Evolutionary conservation across 2,797 vertebrate species (phyloP), one percentile per base, ranked within the genome.

Genomic region (Propithecus deckenii): DNA sequence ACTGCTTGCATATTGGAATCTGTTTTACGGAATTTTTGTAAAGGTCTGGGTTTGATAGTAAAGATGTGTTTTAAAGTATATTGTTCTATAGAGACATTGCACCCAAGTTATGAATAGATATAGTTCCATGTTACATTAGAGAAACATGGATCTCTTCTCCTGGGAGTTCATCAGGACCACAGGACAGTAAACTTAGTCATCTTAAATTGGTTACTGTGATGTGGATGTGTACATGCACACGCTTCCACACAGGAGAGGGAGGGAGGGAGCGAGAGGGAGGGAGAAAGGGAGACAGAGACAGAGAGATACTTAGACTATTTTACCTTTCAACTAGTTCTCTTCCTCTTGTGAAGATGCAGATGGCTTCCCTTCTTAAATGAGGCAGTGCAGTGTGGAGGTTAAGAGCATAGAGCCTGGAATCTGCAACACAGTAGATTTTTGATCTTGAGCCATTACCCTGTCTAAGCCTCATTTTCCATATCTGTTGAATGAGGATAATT

Each of bases 21-120:
- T 87, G 35, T 76, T 98, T 97, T 92, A 55, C 95, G 86, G n/a
- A 28, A 43, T 89, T 80, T 80, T 79, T 84, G 30, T 86, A 92
- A 86, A 79, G 69, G 75, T 2, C 11, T 86, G 1, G 75, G 25
- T 88, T 89, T 87, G 96, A 57, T 63, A 69, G 71, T 50, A 84
- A 94, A 91, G 48, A 35, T 55, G 23, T 32, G 9, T 81, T 85
- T 88, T 83, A 75, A 87, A 63, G 46, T 63, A 15, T 59, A 23
- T 63, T 13, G 1, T 84, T 46, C 76, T 88, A 13, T 20, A n/a
- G 52, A 95, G 81, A 76, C 38, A 55, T 1, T 55, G 20, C 22
- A 43, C 20, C 30, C 86, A 79, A 28, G 38, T 78, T 87, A n/a
- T 52, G 86, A 61, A 61, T 81, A 78, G 71, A 59, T 52, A 78